Evolutionary conservation across 2,888 invertebrate species (phyloP).

Genomic region (Ennomos fuscantarius): DNA sequence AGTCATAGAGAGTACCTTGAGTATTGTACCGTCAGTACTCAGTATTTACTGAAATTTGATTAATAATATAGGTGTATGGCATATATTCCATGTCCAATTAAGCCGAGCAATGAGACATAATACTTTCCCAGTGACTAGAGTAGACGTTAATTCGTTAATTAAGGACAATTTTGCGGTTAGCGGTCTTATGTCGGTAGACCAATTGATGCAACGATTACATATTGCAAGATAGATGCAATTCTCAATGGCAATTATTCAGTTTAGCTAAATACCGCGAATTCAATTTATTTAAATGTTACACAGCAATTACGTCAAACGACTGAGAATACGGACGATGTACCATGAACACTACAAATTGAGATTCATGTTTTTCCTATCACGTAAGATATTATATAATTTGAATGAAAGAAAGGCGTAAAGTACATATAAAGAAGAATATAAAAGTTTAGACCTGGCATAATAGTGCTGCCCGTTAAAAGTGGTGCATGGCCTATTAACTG

Average conservation of each 20-base stretch:
- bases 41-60: neutral
- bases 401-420: constrained; percentile 4
- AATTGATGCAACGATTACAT: constrained; percentile 67
- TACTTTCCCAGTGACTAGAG: constrained; percentile 57
- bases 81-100: constrained; percentile 38
- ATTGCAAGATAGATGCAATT: constrained; percentile 75
- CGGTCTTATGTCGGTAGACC: constrained; percentile 54
- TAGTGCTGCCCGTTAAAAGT: neutral
- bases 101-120: constrained; percentile 47
- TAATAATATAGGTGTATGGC: constrained; percentile 22
- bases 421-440: constrained; percentile 11
- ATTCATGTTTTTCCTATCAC: neutral
- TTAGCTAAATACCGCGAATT: constrained; percentile 58
- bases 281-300: constrained; percentile 56
- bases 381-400: constrained; percentile 11
- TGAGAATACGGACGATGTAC: constrained; percentile 32
- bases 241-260: constrained; percentile 69
- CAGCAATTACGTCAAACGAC: constrained; percentile 49
- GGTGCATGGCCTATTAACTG: constrained; percentile 15
- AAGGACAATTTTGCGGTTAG: constrained; percentile 75
- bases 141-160: constrained; percentile 73
- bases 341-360: constrained; percentile 36
- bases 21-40: neutral
- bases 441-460: constrained; percentile 1
- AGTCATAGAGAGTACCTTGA: neutral